Base-by-base conservation (phyloP, 2,797 vertebrate genomes). In the Tokudaia muenninki region DNA sequence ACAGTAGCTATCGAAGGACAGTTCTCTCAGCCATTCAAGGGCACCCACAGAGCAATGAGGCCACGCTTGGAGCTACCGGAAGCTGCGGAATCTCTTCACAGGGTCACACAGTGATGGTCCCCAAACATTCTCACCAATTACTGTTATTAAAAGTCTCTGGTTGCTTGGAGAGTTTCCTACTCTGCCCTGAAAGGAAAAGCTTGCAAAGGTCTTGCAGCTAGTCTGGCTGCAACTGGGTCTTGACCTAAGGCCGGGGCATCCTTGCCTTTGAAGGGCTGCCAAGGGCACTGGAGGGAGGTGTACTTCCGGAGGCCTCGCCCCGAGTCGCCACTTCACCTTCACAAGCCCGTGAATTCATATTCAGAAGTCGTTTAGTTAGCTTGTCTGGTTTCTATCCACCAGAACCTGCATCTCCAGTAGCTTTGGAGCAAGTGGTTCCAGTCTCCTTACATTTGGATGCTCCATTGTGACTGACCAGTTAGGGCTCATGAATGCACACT, bases 1-100 rank as follows among this genome's bases (percentile, higher is more conserved):
- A 47, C 11, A 50, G 29, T 50, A 24, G 13, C 6, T 9, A 24
- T 44, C 0, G 14, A 44, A 59, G 29, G 24, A 41, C 11, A 44
- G 31, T 21, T 47, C 31, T 87, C 83, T 87, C 31, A 34, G 12
- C 61, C 7, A 2, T 29, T 47, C 52, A 6, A 0, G 3, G 63
- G n/a, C 55, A 81, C 3, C 0, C 1, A 17, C 1, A 0, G 2
- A 31, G 1, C 4, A 0, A 22, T 17, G 37, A 31, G 0, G 26
- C 7, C 17, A 34, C 16, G 6, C 24, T 1, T 22, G 11, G 77
- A 77, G 52, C 3, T 11, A 22, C 3, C 11, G 10, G 41, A 3
- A 22, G 22, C 31, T 34, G 13, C 7, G 5, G 13, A 11, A 13
- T 22, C 16, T 24, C n/a, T 83, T 11, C 21, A 41, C 1, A 13